Percentiles rank a stretch among this genome's conserved stretches.
These are phyloP conservation scores for Dicranocentrus wangi DNA, from an alignment of 2,888 invertebrate species.

Conservation along the genomic window DNA sequence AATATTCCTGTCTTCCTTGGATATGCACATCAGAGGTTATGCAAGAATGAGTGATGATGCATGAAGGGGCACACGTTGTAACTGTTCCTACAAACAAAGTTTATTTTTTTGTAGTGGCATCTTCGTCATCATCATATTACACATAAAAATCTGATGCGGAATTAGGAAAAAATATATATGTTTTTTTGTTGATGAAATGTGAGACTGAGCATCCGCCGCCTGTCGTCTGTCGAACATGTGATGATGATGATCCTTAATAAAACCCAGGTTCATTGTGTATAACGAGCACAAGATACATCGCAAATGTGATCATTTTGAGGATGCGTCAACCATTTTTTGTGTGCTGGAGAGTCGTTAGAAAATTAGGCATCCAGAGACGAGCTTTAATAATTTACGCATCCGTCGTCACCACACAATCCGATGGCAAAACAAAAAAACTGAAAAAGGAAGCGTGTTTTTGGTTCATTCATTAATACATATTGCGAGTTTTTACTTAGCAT, in stretches of 20 bases:
- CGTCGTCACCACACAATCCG: neutral
- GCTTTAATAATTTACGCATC: neutral
- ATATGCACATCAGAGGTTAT: neutral
- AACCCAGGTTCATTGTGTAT: neutral
- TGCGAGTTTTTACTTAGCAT: too few species aligned
- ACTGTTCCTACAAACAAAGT: neutral
- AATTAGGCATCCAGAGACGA: too few species aligned
- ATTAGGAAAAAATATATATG: neutral
- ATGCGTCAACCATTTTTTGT: neutral
- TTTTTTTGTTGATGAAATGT: neutral
- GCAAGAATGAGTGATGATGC: too few species aligned
- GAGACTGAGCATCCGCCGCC: slow-evolving; percentile 3
- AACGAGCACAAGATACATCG: neutral
- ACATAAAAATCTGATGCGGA: slow-evolving; percentile 5
- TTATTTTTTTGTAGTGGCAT: neutral
- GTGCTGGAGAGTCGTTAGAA: too few species aligned
- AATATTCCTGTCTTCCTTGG: too few species aligned
- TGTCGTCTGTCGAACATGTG: slow-evolving; percentile 10
- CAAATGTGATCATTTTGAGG: neutral
- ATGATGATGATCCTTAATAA: neutral
- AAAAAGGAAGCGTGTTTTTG: too few species aligned
- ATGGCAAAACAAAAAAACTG: neutral
- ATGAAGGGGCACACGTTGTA: too few species aligned
- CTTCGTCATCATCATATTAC: neutral
- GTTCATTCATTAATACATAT: too few species aligned